Base-by-base conservation (phyloP, 2,888 invertebrate genomes). In the Pediacus dermestoides region DNA sequence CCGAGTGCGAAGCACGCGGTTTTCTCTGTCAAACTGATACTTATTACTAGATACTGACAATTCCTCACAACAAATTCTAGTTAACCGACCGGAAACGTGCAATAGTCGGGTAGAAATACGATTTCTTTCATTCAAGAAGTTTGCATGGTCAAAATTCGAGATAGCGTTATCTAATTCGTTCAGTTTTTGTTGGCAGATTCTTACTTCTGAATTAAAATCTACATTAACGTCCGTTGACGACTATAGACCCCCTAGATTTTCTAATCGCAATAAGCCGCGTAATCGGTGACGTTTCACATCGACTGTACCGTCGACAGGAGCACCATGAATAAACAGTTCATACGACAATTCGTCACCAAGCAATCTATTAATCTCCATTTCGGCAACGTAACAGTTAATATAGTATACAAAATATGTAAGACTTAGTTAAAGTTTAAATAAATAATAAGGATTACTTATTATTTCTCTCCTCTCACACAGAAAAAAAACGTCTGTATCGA, bases 261-360 rank as follows among this genome's bases (percentile, higher is more conserved):
- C 16, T 31, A 31, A 15, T 13, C 10, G 16, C 31, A 31, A 18
- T 18, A 31, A 31, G 10, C 34, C 10, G n/a, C n/a, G n/a, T n/a
- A n/a, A n/a, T n/a, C n/a, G n/a, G n/a, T n/a, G n/a, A n/a, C n/a
- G n/a, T 23, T 34, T 34, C 8, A 22, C 34, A 4, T 34, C 14
- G 8, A 34, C 25, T 25, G 34, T 16, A 3, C 34, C 23, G 10
- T 30, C 18, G 9, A 12, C 14, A 4, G 11, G 6, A 2, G 11
- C 37, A 13, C 21, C 16, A 16, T 23, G 23, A 7, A 37, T 8
- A 13, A 22, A 16, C 6, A 34, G 11, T 18, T 33, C 37, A 22
- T 37, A 33, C 2, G 37, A 32, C 15, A 37, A 16, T 34, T 37
- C 37, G 12, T 37, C 37, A 3, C 22, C 14, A 4, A 33, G 22